Evolutionary conservation across 2,888 invertebrate species (phyloP).

Genomic region (Drosophila mayaguana): DNA sequence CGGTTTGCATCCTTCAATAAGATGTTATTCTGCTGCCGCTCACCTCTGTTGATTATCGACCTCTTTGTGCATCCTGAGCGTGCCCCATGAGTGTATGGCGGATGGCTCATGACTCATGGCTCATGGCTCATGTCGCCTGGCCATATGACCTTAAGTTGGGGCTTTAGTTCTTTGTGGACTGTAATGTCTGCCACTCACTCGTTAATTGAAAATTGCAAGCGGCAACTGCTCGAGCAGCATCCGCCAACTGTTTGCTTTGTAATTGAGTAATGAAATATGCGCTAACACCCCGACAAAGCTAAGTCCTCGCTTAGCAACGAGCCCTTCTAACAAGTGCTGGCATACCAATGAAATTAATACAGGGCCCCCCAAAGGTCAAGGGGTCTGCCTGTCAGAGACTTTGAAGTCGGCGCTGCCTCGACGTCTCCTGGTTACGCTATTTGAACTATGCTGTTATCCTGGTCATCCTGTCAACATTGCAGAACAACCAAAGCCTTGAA

Average conservation of each 20-base stretch:
- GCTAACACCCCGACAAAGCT: conserved; percentile 11
- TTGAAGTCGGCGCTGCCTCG: not conserved
- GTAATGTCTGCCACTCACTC: conserved; percentile 30
- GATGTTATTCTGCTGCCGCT: conserved; percentile 11
- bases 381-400: conserved; percentile 19
- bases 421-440: conserved; percentile 3
- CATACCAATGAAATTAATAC: conserved; percentile 56
- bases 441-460: conserved; percentile 12
- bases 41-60: conserved; percentile 17
- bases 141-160: conserved; percentile 10
- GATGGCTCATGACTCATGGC: not conserved
- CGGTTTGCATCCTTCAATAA: conserved; percentile 45
- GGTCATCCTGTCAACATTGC: conserved; percentile 5
- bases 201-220: conserved; percentile 73
- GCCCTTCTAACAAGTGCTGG: conserved; percentile 17
- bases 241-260: conserved; percentile 64
- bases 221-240: conserved; percentile 35
- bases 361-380: conserved; percentile 40
- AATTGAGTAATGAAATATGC: conserved; percentile 73
- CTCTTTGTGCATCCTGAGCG: conserved; percentile 1
- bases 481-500: conserved; percentile 3
- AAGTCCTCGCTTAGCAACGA: not conserved
- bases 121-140: conserved; percentile 5
- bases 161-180: conserved; percentile 14
- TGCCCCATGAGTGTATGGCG: conserved; percentile 12